A percentile compares a stretch with the other conserved stretches of the same genome.
Evolutionary conservation across 2,888 invertebrate genomes (phyloP).

Genomic region (Orchesellides sinensis): DNA sequence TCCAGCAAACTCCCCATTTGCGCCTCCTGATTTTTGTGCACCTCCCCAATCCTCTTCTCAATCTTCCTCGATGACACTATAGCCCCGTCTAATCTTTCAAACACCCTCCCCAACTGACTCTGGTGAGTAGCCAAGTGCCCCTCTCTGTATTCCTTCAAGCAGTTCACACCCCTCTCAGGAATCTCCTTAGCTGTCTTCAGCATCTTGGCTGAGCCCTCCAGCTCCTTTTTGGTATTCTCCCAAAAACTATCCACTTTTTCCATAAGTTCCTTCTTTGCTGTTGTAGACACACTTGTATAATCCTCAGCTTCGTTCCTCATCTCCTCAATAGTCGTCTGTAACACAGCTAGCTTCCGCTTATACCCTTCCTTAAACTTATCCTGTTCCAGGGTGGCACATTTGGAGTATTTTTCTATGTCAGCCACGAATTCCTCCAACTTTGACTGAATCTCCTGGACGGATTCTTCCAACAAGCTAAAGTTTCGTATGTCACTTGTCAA

Average conservation of each 20-base stretch:
- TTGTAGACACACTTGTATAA: background rate
- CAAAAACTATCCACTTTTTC: background rate
- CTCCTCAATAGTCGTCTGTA: background rate
- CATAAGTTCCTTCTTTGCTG: background rate
- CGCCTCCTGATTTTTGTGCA: background rate
- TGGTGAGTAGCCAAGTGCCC: background rate
- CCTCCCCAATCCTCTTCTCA: background rate
- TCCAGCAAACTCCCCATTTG: background rate
- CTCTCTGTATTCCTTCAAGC: background rate
- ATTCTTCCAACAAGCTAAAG: slow-evolving; percentile 2
- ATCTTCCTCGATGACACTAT: background rate
- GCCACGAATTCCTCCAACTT: background rate
- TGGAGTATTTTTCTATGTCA: background rate
- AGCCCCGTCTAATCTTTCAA: background rate
- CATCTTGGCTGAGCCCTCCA: background rate
- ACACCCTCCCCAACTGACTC: background rate
- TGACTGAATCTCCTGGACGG: background rate
- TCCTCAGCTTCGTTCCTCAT: background rate
- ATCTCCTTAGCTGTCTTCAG: background rate
- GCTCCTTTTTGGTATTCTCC: background rate
- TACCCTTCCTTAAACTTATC: background rate
- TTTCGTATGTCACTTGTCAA: background rate
- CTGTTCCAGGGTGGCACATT: background rate
- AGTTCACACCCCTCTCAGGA: background rate
- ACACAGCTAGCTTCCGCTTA: background rate